Conservation (phyloP, 1,140 invertebrate genomes). For the Papilio polyxenes region DNA sequence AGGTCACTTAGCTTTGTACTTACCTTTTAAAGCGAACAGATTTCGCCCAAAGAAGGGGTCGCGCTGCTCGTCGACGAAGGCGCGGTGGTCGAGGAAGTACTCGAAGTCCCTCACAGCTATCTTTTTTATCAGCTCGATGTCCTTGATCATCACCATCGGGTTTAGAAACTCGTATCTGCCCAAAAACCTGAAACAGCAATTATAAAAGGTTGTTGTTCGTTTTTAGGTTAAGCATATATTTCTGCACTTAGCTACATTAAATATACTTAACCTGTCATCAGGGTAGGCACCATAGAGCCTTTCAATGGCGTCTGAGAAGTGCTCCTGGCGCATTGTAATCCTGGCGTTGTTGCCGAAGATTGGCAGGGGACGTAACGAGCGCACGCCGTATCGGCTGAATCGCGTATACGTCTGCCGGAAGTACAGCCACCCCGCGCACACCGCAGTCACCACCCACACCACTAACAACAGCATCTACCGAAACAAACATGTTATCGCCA, state of each 20-base stretch:
- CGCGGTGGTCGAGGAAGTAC: conserved; percentile 82
- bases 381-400: conserved; percentile 55
- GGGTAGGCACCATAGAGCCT: conserved; percentile 47
- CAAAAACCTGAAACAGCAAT: conserved; percentile 50
- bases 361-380: conserved; percentile 44
- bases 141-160: conserved; percentile 72
- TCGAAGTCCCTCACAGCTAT: conserved; percentile 85
- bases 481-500: conserved; percentile 12
- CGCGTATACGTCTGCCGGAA: conserved; percentile 48
- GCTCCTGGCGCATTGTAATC: conserved; percentile 39
- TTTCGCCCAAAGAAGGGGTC: conserved; percentile 81
- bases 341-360: conserved; percentile 52
- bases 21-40: conserved; percentile 81
- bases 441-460: conserved; percentile 50
- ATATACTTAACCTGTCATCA: conserved; percentile 47
- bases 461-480: conserved; percentile 51
- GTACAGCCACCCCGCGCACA: conserved; percentile 46
- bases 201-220: not conserved
- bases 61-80: conserved; percentile 63
- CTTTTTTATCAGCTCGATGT: conserved; percentile 68
- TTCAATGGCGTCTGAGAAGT: conserved; percentile 42
- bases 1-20: conserved; percentile 34
- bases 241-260: not conserved
- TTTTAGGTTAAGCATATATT: too few species aligned
- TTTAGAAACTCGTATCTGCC: conserved; percentile 78